These are phyloP conservation scores for Myopa tessellatipennis DNA, from an alignment of 2,888 invertebrate genomes.

Conservation along the genomic window DNA sequence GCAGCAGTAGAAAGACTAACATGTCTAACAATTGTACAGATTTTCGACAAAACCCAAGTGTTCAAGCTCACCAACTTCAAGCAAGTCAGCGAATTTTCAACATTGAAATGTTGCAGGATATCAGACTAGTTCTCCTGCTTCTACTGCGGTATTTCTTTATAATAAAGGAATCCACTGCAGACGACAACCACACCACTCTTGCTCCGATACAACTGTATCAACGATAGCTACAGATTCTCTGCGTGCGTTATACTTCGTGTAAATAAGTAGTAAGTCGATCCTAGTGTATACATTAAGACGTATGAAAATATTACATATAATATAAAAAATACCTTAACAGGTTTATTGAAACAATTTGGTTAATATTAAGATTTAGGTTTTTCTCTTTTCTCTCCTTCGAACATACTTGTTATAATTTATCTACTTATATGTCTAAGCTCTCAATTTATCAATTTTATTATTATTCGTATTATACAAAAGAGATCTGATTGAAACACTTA, in stretches of 20 bases:
- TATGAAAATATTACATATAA: background rate
- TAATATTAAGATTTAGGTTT: background rate
- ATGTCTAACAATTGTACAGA: background rate
- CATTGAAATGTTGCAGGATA: background rate
- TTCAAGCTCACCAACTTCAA: background rate
- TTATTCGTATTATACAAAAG: no score
- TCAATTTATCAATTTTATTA: no score
- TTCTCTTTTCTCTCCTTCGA: background rate
- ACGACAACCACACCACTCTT: background rate
- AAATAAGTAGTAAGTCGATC: conserved; percentile 5
- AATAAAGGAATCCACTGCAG: background rate
- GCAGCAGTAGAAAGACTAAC: no score
- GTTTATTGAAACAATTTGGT: background rate
- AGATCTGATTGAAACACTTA: no score
- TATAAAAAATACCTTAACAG: background rate
- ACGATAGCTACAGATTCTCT: background rate
- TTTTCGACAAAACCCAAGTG: background rate
- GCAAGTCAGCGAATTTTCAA: background rate
- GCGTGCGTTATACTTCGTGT: background rate
- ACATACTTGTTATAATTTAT: background rate
- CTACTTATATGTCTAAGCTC: no score
- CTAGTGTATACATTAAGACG: background rate
- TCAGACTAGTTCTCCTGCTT: background rate
- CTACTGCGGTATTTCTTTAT: background rate
- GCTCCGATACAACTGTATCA: background rate